These are phyloP conservation scores for Silurus glanis DNA, from an alignment of 2,113 vertebrate species.

Conservation along the genomic window DNA sequence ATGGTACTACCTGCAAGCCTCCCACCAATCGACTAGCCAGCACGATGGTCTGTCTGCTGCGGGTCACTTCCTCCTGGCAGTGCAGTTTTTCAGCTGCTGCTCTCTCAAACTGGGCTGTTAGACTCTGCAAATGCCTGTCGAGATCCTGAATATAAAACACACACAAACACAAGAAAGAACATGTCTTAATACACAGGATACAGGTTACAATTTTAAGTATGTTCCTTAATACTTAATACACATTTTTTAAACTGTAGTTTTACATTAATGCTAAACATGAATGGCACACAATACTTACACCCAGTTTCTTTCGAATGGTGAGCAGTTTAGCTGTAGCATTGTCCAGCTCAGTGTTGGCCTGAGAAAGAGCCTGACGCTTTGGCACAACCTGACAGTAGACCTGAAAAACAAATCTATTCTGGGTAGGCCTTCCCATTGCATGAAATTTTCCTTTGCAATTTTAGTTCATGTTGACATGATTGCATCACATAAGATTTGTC, in stretches of 20 bases:
- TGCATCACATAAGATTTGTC: background rate
- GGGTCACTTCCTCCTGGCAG: slow-evolving; percentile 77
- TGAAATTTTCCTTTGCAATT: background rate
- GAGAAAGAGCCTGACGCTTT: slow-evolving; percentile 71
- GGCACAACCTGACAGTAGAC: slow-evolving; percentile 77
- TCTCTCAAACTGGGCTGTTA: slow-evolving; percentile 77
- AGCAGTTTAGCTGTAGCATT: slow-evolving; percentile 74
- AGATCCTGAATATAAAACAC: slow-evolving; percentile 71
- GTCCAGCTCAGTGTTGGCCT: slow-evolving; percentile 77
- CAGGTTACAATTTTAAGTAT: background rate
- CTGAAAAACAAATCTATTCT: slow-evolving; percentile 26
- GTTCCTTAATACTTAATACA: background rate
- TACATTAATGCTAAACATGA: slow-evolving; percentile 14
- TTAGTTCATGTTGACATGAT: background rate
- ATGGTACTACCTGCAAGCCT: slow-evolving; percentile 74
- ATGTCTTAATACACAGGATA: background rate
- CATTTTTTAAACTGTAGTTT: background rate
- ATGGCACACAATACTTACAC: slow-evolving; percentile 62
- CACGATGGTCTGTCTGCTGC: slow-evolving; percentile 73
- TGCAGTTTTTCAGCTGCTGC: slow-evolving; percentile 74
- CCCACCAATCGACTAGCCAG: slow-evolving; percentile 77
- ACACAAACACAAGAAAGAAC: background rate
- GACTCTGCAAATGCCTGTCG: slow-evolving; percentile 70
- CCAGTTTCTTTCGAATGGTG: slow-evolving; percentile 75
- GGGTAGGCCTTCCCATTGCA: background rate